Evolutionary conservation across 1,140 invertebrate species (phyloP).

Genomic region (Diorhabda carinulata): DNA sequence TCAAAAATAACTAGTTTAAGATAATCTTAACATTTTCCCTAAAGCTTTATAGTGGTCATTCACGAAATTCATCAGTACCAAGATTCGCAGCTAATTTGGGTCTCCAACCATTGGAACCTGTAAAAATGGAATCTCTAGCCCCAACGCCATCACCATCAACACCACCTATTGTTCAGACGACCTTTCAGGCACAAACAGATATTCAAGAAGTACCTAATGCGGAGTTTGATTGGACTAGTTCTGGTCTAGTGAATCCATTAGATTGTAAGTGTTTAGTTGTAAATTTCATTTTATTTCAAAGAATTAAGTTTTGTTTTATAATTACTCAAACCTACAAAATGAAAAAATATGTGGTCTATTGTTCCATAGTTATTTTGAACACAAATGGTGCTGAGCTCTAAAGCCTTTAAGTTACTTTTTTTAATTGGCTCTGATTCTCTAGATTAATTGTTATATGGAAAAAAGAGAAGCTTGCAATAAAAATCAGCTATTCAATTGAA

Average conservation of each 20-base stretch:
- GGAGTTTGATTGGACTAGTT: slow-evolving; percentile 64
- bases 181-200: neutral
- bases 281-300: neutral
- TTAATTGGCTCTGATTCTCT: no score
- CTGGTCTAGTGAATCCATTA: slow-evolving; percentile 61
- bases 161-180: slow-evolving; percentile 35
- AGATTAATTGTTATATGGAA: no score
- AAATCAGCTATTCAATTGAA: no score
- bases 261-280: slow-evolving; percentile 55
- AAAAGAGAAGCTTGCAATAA: no score
- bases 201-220: slow-evolving; percentile 56
- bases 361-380: no score
- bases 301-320: neutral
- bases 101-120: slow-evolving; percentile 68
- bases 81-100: slow-evolving; percentile 75
- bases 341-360: no score
- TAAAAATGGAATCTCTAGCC: slow-evolving; percentile 53
- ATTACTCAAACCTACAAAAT: neutral
- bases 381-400: no score
- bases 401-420: no score
- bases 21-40: no score
- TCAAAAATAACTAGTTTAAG: no score
- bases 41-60: slow-evolving; percentile 44
- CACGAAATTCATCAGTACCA: slow-evolving; percentile 72
- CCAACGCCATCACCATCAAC: slow-evolving; percentile 32